Conservation (phyloP, 2,797 vertebrate species). For the Otolemur crassicaudatus region DNA sequence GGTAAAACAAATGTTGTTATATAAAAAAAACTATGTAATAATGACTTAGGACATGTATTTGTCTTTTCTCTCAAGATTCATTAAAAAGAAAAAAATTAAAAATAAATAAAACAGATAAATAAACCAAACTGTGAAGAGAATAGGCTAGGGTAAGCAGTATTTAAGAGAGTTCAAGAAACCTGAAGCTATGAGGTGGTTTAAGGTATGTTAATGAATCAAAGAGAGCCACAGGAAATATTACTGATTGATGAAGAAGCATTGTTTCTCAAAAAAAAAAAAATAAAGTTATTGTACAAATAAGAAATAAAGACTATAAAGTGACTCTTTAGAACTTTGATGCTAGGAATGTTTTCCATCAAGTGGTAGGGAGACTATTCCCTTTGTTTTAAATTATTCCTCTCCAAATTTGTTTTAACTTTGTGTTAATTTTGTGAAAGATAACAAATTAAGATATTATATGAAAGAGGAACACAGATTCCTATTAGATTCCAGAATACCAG, state of each 20-base stretch:
- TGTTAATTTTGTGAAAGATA: slow-evolving; percentile 16
- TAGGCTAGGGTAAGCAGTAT: not conserved
- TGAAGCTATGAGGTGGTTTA: not conserved
- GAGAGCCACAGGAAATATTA: not conserved
- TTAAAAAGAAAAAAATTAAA: slow-evolving; percentile 12
- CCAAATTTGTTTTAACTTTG: not conserved
- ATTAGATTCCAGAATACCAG: slow-evolving; percentile 28
- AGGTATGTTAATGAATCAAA: not conserved
- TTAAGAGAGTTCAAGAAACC: not conserved
- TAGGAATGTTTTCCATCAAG: not conserved
- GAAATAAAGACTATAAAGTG: not conserved
- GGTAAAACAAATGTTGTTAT: not conserved
- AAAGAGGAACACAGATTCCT: not conserved
- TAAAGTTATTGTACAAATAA: not conserved
- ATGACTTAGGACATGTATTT: not conserved
- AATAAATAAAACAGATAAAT: not conserved
- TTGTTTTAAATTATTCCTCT: slow-evolving; percentile 1
- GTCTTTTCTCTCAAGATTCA: not conserved
- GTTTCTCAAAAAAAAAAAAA: not conserved
- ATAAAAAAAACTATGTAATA: not conserved
- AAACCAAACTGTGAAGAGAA: not conserved
- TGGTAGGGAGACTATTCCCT: not conserved
- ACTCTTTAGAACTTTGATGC: not conserved
- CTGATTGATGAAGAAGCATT: not conserved
- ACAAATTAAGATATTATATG: not conserved